Conservation (phyloP, 2,888 invertebrate species). For the Hypomecis atomaria region DNA sequence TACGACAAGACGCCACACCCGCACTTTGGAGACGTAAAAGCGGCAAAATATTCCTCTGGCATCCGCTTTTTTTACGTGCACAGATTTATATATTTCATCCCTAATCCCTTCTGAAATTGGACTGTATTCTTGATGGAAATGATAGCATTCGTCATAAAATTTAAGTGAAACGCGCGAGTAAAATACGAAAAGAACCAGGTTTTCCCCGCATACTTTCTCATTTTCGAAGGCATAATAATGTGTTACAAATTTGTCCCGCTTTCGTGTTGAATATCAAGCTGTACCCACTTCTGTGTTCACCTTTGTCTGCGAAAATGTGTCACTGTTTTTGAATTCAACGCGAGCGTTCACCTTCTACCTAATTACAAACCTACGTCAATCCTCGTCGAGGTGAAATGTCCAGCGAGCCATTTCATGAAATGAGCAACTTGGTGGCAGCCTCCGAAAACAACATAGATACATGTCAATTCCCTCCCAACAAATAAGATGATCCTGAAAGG, state of each 20-base stretch:
- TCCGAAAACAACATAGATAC: conserved; percentile 7
- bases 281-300: conserved; percentile 12
- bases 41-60: conserved; percentile 58
- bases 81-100: conserved; percentile 59
- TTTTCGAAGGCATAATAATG: conserved; percentile 9
- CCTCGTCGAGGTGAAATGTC: conserved; percentile 28
- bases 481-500: conserved; percentile 22
- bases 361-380: conserved; percentile 31
- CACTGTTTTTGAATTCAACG: conserved; percentile 27
- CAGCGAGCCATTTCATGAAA: conserved; percentile 18
- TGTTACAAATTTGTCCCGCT: conserved; percentile 8
- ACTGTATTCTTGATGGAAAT: conserved; percentile 49
- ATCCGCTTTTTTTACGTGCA: conserved; percentile 55
- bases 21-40: conserved; percentile 38
- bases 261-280: conserved; percentile 13
- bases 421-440: conserved; percentile 5
- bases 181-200: neutral
- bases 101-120: conserved; percentile 53
- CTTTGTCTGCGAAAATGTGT: conserved; percentile 21
- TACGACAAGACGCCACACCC: conserved; percentile 34
- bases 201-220: neutral
- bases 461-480: neutral
- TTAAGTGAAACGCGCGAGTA: conserved; percentile 17
- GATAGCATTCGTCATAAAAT: conserved; percentile 56
- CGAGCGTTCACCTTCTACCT: conserved; percentile 35